Base-by-base conservation (phyloP, 2,113 vertebrate genomes). In the Gasterosteus nipponicus region DNA sequence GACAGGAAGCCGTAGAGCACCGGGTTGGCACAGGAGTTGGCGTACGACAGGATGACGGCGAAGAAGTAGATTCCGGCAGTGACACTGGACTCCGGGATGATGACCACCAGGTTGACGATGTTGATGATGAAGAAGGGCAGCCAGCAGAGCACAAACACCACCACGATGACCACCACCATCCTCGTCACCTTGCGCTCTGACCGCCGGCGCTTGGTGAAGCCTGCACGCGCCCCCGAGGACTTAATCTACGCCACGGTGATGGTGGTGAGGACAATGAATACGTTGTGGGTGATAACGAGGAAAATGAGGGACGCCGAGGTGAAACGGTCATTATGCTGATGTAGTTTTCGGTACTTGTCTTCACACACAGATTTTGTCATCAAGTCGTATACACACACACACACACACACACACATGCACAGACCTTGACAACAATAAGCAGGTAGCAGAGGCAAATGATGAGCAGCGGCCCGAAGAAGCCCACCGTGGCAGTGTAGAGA, bases 11-110 rank as follows among this genome's bases (percentile, higher is more conserved):
- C 96, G 0, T 99, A 99, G 39, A 99, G 96, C 57, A 99, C 78
- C 0, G 97, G 97, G 86, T 98, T 99, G 88, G 97, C 97, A 3
- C 97, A 99, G 89, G 97, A 98, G 92, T 98, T 99, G 86, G 95
- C 97, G 0, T 99, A 98, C 16, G 97, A 96, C 33, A 99, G 84
- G 81, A 97, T 93, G 77, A 99, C 97, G 15, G 95, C 92, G 0
- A 96, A 98, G 91, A 97, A 97, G 92, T 98, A 99, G 29, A 97
- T 86, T 1, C 96, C 95, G 0, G 93, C 93, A 0, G 94, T 91
- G 22, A 80, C 61, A 0, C 95, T 97, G 80, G 95, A 96, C 84
- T 97, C 97, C 0, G 97, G 97, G 82, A 98, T 93, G 29, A 94
- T 95, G 78, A 96, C 86, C 64, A 97, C 94, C 86, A 98, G 91